Evolutionary conservation across 2,888 invertebrate species (phyloP), one percentile per base, ranked within the genome.

Genomic region (Limnephilus lunatus): DNA sequence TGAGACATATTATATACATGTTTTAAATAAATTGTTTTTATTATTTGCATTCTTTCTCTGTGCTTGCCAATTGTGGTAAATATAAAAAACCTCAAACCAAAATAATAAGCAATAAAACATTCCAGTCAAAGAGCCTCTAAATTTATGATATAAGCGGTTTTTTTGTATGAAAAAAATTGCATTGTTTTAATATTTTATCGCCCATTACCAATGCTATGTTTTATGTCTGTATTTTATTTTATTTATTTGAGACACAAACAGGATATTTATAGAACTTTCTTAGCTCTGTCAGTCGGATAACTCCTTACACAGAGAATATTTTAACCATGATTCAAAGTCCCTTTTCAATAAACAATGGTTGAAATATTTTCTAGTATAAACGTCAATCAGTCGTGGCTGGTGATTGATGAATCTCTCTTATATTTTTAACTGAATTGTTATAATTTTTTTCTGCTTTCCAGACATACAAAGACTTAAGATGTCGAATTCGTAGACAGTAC

Each of bases 381-480:
- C 39, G 1, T 39, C 39, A 39, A 39, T 39, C 39, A 39, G 3
- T 48, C 25, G 4, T 68, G 53, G 25, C 19, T 68, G 25, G 53
- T 12, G 12, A 44, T 44, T 44, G 44, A 44, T 44, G 11, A 44
- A 48, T 15, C 48, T 48, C 48, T 48, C 19, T 86, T 86, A 9
- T 44, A n/a, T 25, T 12, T 39, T 39, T 25, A 86, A 30, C 11
- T 32, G 7, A 86, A 86, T 2, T 83, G 4, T 83, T 31, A 19
- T 82, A 31, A 31, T 19, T 32, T 1, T 35, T 83, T 83, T 83
- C 35, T 48, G 44, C 25, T 86, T 91, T 81, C n/a, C 44, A 91
- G 91, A 86, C 86, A 25, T 91, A 80, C 81, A 91, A 91, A 91
- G 91, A 91, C 86, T 68, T 91, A 39, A 68, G 91, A 48, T 39